Evolutionary conservation across 2,797 vertebrate species (phyloP).

Genomic region (Danio albolineatus): DNA sequence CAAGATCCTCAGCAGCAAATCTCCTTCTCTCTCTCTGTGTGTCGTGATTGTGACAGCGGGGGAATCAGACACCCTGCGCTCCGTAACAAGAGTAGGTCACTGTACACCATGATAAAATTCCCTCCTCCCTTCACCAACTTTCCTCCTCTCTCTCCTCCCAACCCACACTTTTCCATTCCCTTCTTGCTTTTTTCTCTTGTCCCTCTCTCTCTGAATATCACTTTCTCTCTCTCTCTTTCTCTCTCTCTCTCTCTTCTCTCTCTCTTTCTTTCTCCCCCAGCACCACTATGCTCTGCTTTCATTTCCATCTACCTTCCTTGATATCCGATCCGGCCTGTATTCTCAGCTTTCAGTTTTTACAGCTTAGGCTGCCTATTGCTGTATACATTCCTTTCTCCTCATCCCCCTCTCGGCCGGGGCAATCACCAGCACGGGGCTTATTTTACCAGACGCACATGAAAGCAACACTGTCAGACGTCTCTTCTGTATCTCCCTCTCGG

Average conservation of each 20-base stretch:
- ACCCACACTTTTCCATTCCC: slow-evolving; percentile 48
- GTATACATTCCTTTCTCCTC: slow-evolving; percentile 99
- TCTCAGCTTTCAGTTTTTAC: slow-evolving; percentile 99
- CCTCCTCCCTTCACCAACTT: slow-evolving; percentile 95
- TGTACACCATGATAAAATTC: slow-evolving; percentile 99
- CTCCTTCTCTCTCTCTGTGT: slow-evolving; percentile 46
- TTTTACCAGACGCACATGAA: slow-evolving; percentile 95
- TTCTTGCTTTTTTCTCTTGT: slow-evolving; percentile 66
- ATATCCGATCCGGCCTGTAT: slow-evolving; percentile 91
- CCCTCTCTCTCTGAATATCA: slow-evolving; percentile 36
- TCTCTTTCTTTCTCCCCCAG: slow-evolving; percentile 67
- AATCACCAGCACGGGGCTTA: slow-evolving; percentile 95
- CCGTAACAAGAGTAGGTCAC: slow-evolving; percentile 98
- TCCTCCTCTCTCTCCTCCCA: slow-evolving; percentile 85
- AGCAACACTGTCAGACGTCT: slow-evolving; percentile 89
- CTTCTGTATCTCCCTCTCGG: slow-evolving; percentile 76
- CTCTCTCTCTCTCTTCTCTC: slow-evolving; percentile 57
- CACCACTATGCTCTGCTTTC: slow-evolving; percentile 92
- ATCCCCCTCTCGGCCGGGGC: slow-evolving; percentile 85
- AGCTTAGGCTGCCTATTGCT: slow-evolving; percentile 96
- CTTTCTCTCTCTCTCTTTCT: slow-evolving; percentile 31
- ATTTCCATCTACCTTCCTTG: slow-evolving; percentile 99
- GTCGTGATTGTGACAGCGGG: slow-evolving; percentile 55
- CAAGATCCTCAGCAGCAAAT: slow-evolving; percentile 42
- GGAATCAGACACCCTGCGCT: slow-evolving; percentile 87